Evolutionary conservation across 2,888 invertebrate species (phyloP).

Genomic region (Dinocampus coccinellae): DNA sequence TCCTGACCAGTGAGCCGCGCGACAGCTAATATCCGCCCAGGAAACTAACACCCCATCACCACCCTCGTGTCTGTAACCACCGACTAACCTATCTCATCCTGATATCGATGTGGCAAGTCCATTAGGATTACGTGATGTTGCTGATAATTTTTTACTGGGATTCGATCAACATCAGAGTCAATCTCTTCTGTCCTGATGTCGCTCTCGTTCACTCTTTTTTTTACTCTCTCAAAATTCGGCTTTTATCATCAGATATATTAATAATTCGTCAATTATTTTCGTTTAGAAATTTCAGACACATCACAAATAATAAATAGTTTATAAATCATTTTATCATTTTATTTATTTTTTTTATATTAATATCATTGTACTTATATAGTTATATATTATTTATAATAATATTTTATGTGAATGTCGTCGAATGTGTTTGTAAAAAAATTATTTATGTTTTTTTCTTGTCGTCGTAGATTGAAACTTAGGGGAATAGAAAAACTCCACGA

Average conservation of each 20-base stretch:
- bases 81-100: constrained; percentile 57
- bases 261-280: constrained; percentile 14
- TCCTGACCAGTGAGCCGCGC: constrained; percentile 67
- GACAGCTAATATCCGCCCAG: constrained; percentile 69
- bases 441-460: neutral
- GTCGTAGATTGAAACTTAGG: neutral
- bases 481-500: neutral
- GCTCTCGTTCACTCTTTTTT: too few species aligned
- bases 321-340: neutral
- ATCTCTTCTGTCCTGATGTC: constrained; percentile 16
- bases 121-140: constrained; percentile 46
- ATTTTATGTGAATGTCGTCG: neutral
- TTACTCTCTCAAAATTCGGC: neutral
- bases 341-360: neutral
- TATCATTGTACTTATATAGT: neutral
- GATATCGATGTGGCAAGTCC: constrained; percentile 59
- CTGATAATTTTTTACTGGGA: constrained; percentile 44
- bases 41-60: constrained; percentile 64
- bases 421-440: neutral
- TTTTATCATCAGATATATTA: neutral
- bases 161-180: constrained; percentile 42
- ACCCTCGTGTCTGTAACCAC: constrained; percentile 39
- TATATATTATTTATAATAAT: neutral
- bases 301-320: neutral
- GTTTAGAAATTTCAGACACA: neutral